Conservation (phyloP, 1,140 invertebrate genomes). For the Drosophila nebulosa region DNA sequence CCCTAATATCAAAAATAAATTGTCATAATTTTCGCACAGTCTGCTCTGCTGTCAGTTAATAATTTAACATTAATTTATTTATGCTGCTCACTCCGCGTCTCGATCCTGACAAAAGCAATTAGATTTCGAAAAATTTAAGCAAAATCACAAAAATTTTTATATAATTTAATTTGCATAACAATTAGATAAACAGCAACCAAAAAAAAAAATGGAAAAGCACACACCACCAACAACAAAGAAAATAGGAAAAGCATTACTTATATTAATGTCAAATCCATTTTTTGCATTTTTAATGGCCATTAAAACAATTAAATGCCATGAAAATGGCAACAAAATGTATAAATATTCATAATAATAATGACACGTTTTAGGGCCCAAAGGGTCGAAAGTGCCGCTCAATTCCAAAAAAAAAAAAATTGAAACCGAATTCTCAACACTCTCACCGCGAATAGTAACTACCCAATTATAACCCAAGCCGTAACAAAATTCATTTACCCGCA, state of each 20-base stretch:
- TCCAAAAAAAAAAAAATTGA: too few relatives aligned
- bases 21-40: constrained; percentile 57
- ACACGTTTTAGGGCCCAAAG: constrained; percentile 42
- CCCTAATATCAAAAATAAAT: constrained; percentile 28
- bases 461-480: neutral
- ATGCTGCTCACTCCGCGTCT: constrained; percentile 15
- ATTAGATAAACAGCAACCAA: constrained; percentile 30
- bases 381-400: neutral
- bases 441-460: too few relatives aligned
- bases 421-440: neutral
- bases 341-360: constrained; percentile 56
- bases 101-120: constrained; percentile 53
- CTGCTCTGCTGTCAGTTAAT: constrained; percentile 59
- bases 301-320: constrained; percentile 73
- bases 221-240: constrained; percentile 9
- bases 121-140: constrained; percentile 24
- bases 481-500: constrained; percentile 1
- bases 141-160: constrained; percentile 35
- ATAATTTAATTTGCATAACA: constrained; percentile 57
- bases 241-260: constrained; percentile 61
- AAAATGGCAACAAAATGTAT: constrained; percentile 44
- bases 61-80: constrained; percentile 71
- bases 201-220: neutral
- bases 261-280: constrained; percentile 56
- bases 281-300: constrained; percentile 59